Conservation (phyloP, 2,888 invertebrate genomes). For the Drosophila buzzatii region DNA sequence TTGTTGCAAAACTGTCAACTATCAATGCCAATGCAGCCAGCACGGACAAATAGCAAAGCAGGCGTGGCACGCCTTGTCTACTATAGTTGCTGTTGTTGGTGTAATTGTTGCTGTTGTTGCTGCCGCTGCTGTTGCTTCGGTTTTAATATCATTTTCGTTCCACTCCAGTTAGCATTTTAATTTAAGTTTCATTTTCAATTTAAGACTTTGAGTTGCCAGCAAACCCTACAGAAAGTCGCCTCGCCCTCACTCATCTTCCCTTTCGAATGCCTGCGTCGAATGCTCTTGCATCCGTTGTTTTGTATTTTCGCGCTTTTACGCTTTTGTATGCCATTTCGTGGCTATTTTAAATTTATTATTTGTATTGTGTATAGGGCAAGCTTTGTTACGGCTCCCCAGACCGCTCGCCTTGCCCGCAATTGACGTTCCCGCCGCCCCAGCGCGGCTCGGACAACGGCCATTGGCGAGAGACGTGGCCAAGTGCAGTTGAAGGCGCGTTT, state of each 20-base stretch:
- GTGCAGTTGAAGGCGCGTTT: constrained; percentile 58
- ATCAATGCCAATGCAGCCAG: constrained; percentile 67
- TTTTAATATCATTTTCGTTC: constrained; percentile 84
- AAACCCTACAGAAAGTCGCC: constrained; percentile 31
- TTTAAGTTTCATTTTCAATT: constrained; percentile 83
- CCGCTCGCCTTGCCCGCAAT: constrained; percentile 9
- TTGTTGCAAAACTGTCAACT: constrained; percentile 58
- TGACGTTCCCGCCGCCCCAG: constrained; percentile 29
- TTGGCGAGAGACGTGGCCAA: constrained; percentile 30
- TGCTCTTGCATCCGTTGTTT: constrained; percentile 53
- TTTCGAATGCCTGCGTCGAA: constrained; percentile 29
- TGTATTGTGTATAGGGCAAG: constrained; percentile 63
- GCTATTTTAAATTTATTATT: constrained; percentile 80
- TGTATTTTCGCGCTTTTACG: constrained; percentile 76
- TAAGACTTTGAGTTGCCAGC: constrained; percentile 78
- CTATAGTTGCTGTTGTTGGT: constrained; percentile 27
- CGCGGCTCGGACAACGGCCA: constrained; percentile 4
- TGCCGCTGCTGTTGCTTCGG: constrained; percentile 48
- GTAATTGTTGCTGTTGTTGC: constrained; percentile 24
- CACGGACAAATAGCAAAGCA: constrained; percentile 30
- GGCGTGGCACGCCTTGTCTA: constrained; percentile 36
- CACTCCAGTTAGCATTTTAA: constrained; percentile 84
- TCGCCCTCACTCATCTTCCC: neutral
- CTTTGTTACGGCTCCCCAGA: constrained; percentile 24
- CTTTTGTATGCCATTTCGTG: constrained; percentile 70